Conservation (phyloP, 2,797 vertebrate species). For the Rhinatrema bivittatum region DNA sequence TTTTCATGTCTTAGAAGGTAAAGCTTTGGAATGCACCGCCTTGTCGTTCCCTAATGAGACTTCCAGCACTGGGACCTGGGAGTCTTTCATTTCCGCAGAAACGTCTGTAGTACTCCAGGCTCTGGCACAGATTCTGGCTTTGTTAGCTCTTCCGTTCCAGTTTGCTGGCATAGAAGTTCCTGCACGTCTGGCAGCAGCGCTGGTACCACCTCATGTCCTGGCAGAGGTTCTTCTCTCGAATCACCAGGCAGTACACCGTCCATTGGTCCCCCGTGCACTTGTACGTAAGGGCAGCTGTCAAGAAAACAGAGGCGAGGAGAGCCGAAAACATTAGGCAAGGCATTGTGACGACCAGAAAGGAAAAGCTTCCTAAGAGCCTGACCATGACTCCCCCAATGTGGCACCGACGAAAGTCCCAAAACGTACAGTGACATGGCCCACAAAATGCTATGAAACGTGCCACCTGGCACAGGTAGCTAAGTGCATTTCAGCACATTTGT, state of each 20-base stretch:
- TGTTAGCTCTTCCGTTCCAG: conserved; percentile 71
- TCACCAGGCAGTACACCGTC: conserved; percentile 88
- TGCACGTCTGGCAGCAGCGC: conserved; percentile 91
- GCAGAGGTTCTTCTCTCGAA: conserved; percentile 89
- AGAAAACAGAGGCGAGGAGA: conserved; percentile 19
- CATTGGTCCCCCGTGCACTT: conserved; percentile 92
- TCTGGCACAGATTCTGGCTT: conserved; percentile 37
- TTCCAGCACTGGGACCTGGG: conserved; percentile 32
- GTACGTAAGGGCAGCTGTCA: conserved; percentile 85
- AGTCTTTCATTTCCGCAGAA: conserved; percentile 35
- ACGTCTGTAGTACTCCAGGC: conserved; percentile 31
- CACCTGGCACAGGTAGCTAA: too few relatives aligned
- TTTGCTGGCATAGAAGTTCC: conserved; percentile 91
- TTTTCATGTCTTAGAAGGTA: conserved; percentile 54
- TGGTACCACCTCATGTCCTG: conserved; percentile 97
- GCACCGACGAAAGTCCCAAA: too few relatives aligned
- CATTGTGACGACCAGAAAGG: accelerated
- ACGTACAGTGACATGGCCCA: too few relatives aligned
- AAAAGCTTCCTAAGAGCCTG: too few relatives aligned
- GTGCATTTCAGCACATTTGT: too few relatives aligned
- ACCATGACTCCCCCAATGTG: too few relatives aligned
- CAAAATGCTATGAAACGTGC: too few relatives aligned
- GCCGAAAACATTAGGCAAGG: conserved; percentile 5
- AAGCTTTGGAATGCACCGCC: conserved; percentile 48
- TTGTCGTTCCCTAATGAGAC: conserved; percentile 22